phyloP scores from a whole-genome alignment of 2,888 invertebrate genomes.

The Dione vanillae region DNA sequence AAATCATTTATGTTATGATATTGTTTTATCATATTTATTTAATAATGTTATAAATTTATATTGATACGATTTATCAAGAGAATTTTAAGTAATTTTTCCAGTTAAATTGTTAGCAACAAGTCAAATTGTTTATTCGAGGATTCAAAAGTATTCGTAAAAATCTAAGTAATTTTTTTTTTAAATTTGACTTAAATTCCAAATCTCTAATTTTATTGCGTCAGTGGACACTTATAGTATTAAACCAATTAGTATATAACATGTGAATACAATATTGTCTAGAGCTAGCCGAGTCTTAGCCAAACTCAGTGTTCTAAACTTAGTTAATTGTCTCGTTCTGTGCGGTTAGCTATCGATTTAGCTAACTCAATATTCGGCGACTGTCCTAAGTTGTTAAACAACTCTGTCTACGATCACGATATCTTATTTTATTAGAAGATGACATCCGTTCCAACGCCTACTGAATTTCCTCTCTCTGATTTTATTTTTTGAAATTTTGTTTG shows the following conservation, averaged over 20 bases:
- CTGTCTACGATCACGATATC: conserved; percentile 12
- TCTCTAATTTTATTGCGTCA: conserved; percentile 28
- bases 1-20: no score
- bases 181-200: background rate
- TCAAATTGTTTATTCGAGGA: no score
- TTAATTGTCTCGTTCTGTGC: conserved; percentile 41
- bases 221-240: conserved; percentile 19
- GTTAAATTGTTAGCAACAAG: no score
- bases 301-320: conserved; percentile 42
- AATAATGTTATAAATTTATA: no score
- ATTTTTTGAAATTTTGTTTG: background rate
- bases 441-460: conserved; percentile 10
- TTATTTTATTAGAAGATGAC: conserved; percentile 12
- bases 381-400: conserved; percentile 29
- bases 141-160: no score
- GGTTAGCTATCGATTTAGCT: conserved; percentile 41
- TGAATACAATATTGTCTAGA: conserved; percentile 33
- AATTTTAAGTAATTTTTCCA: no score
- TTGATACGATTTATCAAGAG: no score
- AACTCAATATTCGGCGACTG: conserved; percentile 40
- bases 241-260: conserved; percentile 36
- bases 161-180: no score
- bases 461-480: background rate
- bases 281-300: conserved; percentile 39
- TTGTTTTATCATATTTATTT: no score